These are phyloP conservation scores for Limenitis arthemis DNA, from an alignment of 2,888 invertebrate species.

Conservation along the genomic window DNA sequence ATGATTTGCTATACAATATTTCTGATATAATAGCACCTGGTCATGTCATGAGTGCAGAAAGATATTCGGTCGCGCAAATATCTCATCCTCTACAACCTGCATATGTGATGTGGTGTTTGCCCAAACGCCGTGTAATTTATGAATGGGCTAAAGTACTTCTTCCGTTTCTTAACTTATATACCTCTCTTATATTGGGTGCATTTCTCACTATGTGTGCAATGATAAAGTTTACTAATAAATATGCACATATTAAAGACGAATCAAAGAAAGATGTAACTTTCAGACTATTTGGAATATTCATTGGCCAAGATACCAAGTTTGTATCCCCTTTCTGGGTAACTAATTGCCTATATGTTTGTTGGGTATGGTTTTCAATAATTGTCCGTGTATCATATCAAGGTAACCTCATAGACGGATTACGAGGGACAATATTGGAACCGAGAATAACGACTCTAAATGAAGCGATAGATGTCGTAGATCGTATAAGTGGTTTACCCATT, in stretches of 20 bases:
- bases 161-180: conserved; percentile 35
- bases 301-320: conserved; percentile 40
- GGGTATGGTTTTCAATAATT: conserved; percentile 50
- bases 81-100: conserved; percentile 32
- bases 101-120: conserved; percentile 40
- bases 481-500: conserved; percentile 34
- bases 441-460: conserved; percentile 33
- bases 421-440: conserved; percentile 35
- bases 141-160: conserved; percentile 38
- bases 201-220: conserved; percentile 29
- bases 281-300: conserved; percentile 37
- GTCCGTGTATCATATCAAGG: conserved; percentile 47
- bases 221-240: conserved; percentile 26
- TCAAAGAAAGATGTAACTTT: conserved; percentile 26
- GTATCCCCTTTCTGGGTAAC: conserved; percentile 33
- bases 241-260: conserved; percentile 19
- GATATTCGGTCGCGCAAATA: conserved; percentile 32
- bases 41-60: conserved; percentile 16
- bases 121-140: conserved; percentile 35
- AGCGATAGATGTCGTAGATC: conserved; percentile 34
- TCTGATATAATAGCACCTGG: conserved; percentile 40
- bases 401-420: conserved; percentile 38
- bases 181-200: conserved; percentile 31
- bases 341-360: conserved; percentile 38
- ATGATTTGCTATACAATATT: conserved; percentile 31